These are phyloP conservation scores for Ennomos fuscantarius DNA, from an alignment of 2,888 invertebrate genomes.

Conservation along the genomic window DNA sequence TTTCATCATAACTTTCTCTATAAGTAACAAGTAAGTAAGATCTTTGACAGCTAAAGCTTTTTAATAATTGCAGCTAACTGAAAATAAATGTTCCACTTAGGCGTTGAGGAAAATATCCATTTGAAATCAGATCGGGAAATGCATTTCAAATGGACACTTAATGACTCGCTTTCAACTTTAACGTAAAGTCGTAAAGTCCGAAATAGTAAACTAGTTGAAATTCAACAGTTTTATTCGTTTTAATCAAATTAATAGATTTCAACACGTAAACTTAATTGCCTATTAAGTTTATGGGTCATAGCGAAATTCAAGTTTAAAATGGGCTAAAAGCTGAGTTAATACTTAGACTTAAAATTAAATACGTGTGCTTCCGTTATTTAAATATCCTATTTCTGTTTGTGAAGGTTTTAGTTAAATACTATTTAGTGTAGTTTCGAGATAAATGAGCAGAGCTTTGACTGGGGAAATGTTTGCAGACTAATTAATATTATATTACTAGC, in stretches of 20 bases:
- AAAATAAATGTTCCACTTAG: slow-evolving; percentile 16
- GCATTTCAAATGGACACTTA: slow-evolving; percentile 9
- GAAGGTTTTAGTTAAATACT: slow-evolving; percentile 17
- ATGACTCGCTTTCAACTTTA: slow-evolving; percentile 13
- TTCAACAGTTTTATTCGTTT: slow-evolving; percentile 34
- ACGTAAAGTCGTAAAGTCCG: neutral
- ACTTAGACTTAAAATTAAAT: slow-evolving; percentile 19
- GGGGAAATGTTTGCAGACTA: no score
- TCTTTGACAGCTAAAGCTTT: neutral
- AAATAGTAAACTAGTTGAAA: slow-evolving; percentile 4
- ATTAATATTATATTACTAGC: no score
- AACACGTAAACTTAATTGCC: slow-evolving; percentile 41
- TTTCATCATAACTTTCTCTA: no score
- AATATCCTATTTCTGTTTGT: slow-evolving; percentile 15
- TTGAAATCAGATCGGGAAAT: slow-evolving; percentile 17
- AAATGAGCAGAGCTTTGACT: slow-evolving; percentile 2
- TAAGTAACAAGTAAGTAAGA: no score
- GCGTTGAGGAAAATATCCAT: slow-evolving; percentile 12
- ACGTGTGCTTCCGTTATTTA: slow-evolving; percentile 17
- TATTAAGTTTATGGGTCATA: slow-evolving; percentile 37
- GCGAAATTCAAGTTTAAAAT: slow-evolving; percentile 18
- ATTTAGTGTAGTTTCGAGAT: slow-evolving; percentile 11
- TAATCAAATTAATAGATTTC: slow-evolving; percentile 41
- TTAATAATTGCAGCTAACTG: slow-evolving; percentile 22
- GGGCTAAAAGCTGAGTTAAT: slow-evolving; percentile 20